Percentiles rank a stretch among this genome's conserved stretches.
phyloP scores from a whole-genome alignment of 2,113 vertebrate genomes.

The Serilophus lunatus region DNA sequence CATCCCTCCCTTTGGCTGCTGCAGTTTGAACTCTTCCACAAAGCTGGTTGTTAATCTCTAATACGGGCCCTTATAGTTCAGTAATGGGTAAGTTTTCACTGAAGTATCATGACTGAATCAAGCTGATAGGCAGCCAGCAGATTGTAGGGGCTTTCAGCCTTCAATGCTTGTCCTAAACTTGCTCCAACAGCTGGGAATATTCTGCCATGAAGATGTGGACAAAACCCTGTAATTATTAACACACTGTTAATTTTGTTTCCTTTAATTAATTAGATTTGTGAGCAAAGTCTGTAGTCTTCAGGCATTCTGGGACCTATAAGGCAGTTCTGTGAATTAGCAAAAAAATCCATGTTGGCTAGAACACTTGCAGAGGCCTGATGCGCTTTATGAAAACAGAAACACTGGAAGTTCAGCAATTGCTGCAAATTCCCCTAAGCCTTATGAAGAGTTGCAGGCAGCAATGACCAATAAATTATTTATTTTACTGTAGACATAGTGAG shows the following conservation, averaged over 20 bases:
- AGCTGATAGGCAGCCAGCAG: background rate
- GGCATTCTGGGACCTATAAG: background rate
- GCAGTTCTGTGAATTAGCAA: background rate
- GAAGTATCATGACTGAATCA: background rate
- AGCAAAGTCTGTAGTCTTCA: background rate
- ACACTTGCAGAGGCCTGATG: background rate
- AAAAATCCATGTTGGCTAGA: background rate
- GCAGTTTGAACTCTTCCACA: background rate
- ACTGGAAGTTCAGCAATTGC: background rate
- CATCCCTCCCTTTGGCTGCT: background rate
- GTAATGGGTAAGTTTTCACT: background rate
- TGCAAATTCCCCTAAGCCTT: background rate
- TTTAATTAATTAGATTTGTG: background rate
- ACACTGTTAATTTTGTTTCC: background rate
- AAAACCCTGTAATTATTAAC: background rate
- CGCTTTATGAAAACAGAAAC: background rate
- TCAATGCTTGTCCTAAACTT: background rate
- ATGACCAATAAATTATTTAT: background rate
- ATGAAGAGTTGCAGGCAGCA: background rate
- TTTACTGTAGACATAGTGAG: background rate
- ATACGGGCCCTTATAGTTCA: background rate
- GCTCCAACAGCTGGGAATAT: background rate
- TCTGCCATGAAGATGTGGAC: background rate
- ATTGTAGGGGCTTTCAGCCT: background rate
- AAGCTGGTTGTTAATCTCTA: background rate